Conservation (phyloP, 2,888 invertebrate species). For the Sussaba pulchella region DNA sequence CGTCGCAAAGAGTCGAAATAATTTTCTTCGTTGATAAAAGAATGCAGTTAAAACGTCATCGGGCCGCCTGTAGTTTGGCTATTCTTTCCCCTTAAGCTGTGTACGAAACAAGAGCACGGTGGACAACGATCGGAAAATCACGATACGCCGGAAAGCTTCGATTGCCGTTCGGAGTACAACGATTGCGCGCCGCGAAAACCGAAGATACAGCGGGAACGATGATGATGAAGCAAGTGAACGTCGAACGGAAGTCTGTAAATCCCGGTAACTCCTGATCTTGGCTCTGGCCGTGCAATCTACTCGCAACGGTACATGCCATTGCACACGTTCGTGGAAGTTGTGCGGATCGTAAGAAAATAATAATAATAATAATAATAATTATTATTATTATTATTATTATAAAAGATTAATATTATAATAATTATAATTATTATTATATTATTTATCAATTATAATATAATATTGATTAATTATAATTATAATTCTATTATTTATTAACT, state of each 20-base stretch:
- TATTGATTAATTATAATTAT: too few relatives aligned
- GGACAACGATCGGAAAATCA: background rate
- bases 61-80: too few relatives aligned
- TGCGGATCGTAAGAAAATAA: conserved; percentile 28
- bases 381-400: too few relatives aligned
- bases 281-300: conserved; percentile 31
- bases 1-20: background rate
- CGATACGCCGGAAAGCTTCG: conserved; percentile 6
- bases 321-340: conserved; percentile 54
- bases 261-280: conserved; percentile 7
- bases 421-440: too few relatives aligned
- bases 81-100: too few relatives aligned
- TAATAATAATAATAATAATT: too few relatives aligned
- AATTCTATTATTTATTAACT: too few relatives aligned
- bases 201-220: conserved; percentile 32
- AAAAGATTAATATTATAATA: too few relatives aligned
- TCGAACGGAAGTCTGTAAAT: conserved; percentile 39
- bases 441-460: too few relatives aligned
- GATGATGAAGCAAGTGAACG: conserved; percentile 22
- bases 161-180: background rate
- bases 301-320: conserved; percentile 12
- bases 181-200: conserved; percentile 6
- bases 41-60: too few relatives aligned
- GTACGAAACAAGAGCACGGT: too few relatives aligned
- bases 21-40: too few relatives aligned